A percentile compares a stretch with the other conserved stretches of the same genome.
These are phyloP conservation scores for Hiodon tergisus DNA, from an alignment of 2,113 vertebrate species.

Conservation along the genomic window DNA sequence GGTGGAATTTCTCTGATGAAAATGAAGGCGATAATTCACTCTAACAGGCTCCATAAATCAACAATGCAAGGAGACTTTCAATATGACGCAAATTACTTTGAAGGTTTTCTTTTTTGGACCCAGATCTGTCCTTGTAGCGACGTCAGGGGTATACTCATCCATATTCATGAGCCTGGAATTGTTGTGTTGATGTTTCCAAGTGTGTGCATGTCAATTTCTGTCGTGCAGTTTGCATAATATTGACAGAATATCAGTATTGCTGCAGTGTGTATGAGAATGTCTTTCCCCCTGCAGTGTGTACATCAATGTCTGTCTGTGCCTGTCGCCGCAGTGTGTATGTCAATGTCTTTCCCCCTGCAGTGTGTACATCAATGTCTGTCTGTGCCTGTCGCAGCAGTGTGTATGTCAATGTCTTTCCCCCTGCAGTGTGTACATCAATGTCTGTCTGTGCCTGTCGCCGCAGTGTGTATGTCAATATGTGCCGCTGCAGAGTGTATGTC, in stretches of 20 bases:
- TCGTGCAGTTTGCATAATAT: neutral
- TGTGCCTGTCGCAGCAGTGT: neutral
- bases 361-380: neutral
- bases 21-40: constrained; percentile 17
- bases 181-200: neutral
- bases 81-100: neutral
- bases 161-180: neutral
- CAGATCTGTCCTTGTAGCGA: neutral
- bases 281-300: too few species aligned
- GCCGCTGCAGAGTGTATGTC: neutral
- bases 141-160: neutral
- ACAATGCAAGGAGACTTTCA: neutral
- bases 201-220: neutral
- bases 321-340: neutral
- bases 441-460: neutral
- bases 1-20: neutral
- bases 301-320: neutral
- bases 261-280: too few species aligned
- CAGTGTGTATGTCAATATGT: constrained; percentile 4
- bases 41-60: constrained; percentile 8
- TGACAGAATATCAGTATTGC: neutral
- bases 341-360: neutral
- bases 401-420: too few species aligned
- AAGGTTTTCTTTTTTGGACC: neutral
- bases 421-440: neutral